Base-by-base conservation (phyloP, 2,797 vertebrate genomes). In the Bryconaethiops microstoma region DNA sequence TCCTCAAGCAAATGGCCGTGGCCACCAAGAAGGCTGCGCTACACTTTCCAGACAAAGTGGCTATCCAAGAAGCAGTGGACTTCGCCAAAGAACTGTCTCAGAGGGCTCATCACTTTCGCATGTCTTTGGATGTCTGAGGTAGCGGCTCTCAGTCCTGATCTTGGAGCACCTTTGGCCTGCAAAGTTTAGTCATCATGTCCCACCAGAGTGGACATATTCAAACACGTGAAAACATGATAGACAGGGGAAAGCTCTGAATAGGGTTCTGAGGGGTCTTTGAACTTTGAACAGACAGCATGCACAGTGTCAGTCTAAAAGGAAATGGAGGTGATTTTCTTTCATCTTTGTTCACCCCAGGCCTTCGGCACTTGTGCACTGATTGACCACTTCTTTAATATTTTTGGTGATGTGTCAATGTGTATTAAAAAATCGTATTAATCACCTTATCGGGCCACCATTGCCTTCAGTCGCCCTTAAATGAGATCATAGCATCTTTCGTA, bases 21-120 rank as follows among this genome's bases (percentile, higher is more conserved):
- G 95, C 96, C 86, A 99, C 97, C 83, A 99, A 99, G 87, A 94
- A 90, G 0, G 97, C 96, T 0, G 97, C 95, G 0, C 78, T 98
- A 23, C 85, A 94, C 42, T 95, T 93, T 65, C 97, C 97, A 0
- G 91, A 93, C 0, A 73, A 84, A 0, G 86, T 86, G 0, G 92
- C 96, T 5, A 85, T 92, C 35, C 80, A 78, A 0, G 95, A 95
- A 76, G 96, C 95, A 17, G 88, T 88, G 25, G 90, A 94, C 12
- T 94, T 94, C 78, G 90, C 94, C 0, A 87, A 91, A 69, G 93
- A 94, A 83, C 92, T 99, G 63, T 91, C 91, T 5, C 90, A 95
- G n/a, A 92, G 94, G 83, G 91, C 89, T 0, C 94, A 94, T 84
- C 93, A 97, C 63, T 96, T 98, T 87, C 88, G 96, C 23, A 90